Base-by-base conservation (phyloP, 35 echinoderm and acorn worm species). In the Ptychodera flava region DNA sequence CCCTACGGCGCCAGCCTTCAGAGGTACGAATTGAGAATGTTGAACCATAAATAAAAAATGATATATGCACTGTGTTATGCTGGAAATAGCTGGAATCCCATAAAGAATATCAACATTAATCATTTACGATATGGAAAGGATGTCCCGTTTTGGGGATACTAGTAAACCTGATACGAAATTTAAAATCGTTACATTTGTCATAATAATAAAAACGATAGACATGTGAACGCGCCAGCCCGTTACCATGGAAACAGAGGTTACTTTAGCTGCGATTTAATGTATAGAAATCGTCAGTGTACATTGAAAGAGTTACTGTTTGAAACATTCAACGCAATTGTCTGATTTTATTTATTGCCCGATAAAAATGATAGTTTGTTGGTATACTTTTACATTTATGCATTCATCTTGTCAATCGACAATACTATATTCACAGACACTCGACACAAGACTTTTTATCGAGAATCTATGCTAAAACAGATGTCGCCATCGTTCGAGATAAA, bases 141-240 rank as follows among this genome's bases (percentile, higher is more conserved):
- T n/a, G n/a, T 15, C 15, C n/a, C 75, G n/a, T 77, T n/a, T 77
- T 15, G 15, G 15, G 15, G n/a, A 77, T 15, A 15, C n/a, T 15
- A 77, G 75, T n/a, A 15, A n/a, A 15, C n/a, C n/a, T n/a, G n/a
- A n/a, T 77, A 77, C n/a, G 75, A 77, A 15, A 77, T n/a, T 77
- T 15, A 77, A 77, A 77, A 77, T 77, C 15, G n/a, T n/a, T 15
- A 77, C n/a, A n/a, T 15, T 15, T 15, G n/a, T n/a, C n/a, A 77
- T 77, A 77, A 77, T n/a, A n/a, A 77, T 77, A 77, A 77, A 77
- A n/a, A 77, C 75, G n/a, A 77, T n/a, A n/a, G 75, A 15, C 75
- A 77, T 77, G 75, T 15, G 15, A 77, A 77, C 75, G 75, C 15
- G 15, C 15, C 15, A 15, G 75, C 15, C 75, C 15, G 75, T 77